Evolutionary conservation across 2,888 invertebrate species (phyloP).

Genomic region (Cantharis lateralis): DNA sequence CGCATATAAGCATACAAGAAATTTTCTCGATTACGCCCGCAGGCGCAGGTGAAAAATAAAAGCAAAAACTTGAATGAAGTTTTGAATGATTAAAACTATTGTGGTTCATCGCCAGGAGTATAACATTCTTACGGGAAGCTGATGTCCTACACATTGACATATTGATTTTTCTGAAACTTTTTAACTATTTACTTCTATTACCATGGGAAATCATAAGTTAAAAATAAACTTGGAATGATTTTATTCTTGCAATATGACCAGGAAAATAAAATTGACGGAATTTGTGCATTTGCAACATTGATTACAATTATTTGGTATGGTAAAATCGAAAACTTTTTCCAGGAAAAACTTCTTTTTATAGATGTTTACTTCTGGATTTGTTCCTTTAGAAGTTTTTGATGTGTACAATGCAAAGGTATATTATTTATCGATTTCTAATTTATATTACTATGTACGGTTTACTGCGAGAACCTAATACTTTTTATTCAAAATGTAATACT

Average conservation of each 20-base stretch:
- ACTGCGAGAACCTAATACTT: no score
- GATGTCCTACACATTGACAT: background rate
- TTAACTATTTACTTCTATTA: background rate
- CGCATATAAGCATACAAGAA: background rate
- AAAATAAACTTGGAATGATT: background rate
- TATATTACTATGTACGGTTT: no score
- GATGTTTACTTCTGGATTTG: background rate
- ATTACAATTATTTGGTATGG: background rate
- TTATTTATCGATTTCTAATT: no score
- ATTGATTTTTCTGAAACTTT: background rate
- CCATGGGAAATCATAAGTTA: background rate
- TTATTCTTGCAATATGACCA: background rate
- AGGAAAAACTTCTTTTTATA: background rate
- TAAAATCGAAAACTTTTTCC: background rate
- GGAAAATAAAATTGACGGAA: background rate
- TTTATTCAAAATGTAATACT: no score
- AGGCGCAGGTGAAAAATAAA: background rate
- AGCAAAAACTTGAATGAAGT: background rate
- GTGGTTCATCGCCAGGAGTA: background rate
- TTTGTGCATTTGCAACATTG: background rate
- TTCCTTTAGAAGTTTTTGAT: background rate
- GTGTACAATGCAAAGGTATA: no score
- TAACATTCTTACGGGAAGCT: background rate
- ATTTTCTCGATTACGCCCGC: background rate
- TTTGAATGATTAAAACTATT: background rate